Base-by-base conservation (phyloP, 2,888 invertebrate species). In the Microdon myrmicae region DNA sequence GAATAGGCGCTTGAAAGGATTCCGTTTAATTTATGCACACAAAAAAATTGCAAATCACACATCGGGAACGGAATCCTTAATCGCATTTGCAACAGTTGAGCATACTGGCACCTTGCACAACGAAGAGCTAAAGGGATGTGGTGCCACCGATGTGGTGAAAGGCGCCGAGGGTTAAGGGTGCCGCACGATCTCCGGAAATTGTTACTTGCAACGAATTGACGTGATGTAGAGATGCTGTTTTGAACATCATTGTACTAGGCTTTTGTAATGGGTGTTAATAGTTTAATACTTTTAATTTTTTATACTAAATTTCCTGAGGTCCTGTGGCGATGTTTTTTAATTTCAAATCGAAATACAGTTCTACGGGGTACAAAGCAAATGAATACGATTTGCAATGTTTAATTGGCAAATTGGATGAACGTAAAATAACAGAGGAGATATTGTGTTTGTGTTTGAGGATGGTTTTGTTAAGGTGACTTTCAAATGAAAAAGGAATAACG, bases 221-320 rank as follows among this genome's bases (percentile, higher is more conserved):
- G 56, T 64, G 64, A n/a, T 64, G 56, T 56, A 64, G 56, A 56
- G 64, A 56, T 64, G 64, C 56, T 56, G 47, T 56, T 64, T 54
- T 32, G 35, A 25, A n/a, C n/a, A n/a, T 39, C 39, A 10, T 14
- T 20, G 6, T 5, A 12, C 8, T 16, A 41, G 41, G 41, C 49
- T 43, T 49, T 41, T 10, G 12, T 31, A 14, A 41, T 41, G 32
- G 60, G 3, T 9, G 43, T 51, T 47, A 51, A 58, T 64, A 51
- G 56, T 47, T 61, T 55, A 41, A 55, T 51, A 51, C 39, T 26
- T 64, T 64, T 53, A 56, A 58, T 51, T 51, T 64, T 64, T 56
- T 10, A 10, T 22, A n/a, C 1, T 4, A 31, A 35, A 12, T 9
- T 8, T n/a, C 20, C 37, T 10, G 7, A 26, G 19, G 32, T 53